Conservation (phyloP, 2,888 invertebrate genomes). For the Phyllotreta cruciferae region DNA sequence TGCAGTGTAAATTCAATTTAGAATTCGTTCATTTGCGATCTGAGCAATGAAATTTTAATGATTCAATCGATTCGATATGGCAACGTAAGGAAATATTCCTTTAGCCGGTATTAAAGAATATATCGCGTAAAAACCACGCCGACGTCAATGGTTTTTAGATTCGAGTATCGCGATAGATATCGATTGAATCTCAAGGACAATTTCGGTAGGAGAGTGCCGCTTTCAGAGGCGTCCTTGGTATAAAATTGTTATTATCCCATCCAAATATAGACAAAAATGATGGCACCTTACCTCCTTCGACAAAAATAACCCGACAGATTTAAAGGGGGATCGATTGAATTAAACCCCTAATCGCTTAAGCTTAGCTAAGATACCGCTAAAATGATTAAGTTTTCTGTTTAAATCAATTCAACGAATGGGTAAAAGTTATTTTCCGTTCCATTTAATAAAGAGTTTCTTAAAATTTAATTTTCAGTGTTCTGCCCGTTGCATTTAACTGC, state of each 20-base stretch:
- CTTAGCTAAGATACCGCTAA: no score
- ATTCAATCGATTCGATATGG: no score
- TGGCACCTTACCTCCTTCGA: slow-evolving; percentile 19
- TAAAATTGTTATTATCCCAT: slow-evolving; percentile 23
- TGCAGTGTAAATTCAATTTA: slow-evolving; percentile 8
- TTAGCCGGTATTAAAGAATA: no score
- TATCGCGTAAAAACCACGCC: background rate
- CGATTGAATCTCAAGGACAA: slow-evolving; percentile 34
- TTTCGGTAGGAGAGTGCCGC: slow-evolving; percentile 17
- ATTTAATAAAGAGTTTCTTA: no score
- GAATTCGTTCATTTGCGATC: background rate
- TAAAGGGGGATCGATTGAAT: no score
- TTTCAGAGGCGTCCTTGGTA: slow-evolving; percentile 27
- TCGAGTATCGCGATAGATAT: slow-evolving; percentile 30
- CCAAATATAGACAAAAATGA: slow-evolving; percentile 16
- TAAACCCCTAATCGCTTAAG: no score
- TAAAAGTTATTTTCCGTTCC: no score
- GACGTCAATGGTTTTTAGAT: slow-evolving; percentile 13
- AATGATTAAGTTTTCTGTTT: no score
- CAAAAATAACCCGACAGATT: background rate
- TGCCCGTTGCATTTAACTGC: background rate
- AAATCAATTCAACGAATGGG: no score
- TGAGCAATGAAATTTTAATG: background rate
- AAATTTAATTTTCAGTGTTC: background rate
- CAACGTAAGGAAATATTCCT: background rate